Evolutionary conservation across 2,113 vertebrate genomes (phyloP).

Genomic region (Petromus typicus): DNA sequence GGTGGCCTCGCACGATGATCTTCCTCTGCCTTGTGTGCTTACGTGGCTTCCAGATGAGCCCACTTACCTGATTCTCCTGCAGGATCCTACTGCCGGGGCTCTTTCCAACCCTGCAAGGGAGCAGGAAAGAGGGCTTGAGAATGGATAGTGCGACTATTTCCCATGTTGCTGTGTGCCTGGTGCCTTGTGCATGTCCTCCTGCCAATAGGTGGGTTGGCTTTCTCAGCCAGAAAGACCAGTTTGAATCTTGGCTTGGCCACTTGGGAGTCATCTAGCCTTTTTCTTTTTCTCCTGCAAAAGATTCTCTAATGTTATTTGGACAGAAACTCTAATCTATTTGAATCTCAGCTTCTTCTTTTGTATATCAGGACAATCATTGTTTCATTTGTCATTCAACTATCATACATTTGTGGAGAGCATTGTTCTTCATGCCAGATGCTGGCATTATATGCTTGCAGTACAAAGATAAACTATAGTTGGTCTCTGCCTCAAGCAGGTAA

Average conservation of each 20-base stretch:
- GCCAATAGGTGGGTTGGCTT: neutral
- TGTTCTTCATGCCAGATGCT: neutral
- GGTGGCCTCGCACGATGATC: neutral
- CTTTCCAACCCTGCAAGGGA: neutral
- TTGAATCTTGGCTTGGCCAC: neutral
- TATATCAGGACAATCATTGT: neutral
- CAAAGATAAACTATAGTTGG: neutral
- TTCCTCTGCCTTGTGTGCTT: neutral
- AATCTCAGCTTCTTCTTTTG: constrained; percentile 11
- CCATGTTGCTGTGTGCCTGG: neutral
- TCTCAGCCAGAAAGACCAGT: neutral
- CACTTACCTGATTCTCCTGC: neutral
- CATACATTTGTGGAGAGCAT: neutral
- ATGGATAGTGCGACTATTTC: neutral
- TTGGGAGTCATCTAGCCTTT: neutral
- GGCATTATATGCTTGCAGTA: neutral
- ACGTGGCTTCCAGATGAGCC: neutral
- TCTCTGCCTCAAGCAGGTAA: neutral
- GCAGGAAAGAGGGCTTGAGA: neutral
- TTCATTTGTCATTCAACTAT: neutral
- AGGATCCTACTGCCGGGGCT: neutral
- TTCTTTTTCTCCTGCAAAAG: too few relatives aligned
- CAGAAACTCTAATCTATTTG: neutral
- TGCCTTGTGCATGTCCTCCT: neutral
- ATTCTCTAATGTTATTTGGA: too few relatives aligned